Base-by-base conservation (phyloP, 2,113 vertebrate genomes). In the Archilochus colubris region DNA sequence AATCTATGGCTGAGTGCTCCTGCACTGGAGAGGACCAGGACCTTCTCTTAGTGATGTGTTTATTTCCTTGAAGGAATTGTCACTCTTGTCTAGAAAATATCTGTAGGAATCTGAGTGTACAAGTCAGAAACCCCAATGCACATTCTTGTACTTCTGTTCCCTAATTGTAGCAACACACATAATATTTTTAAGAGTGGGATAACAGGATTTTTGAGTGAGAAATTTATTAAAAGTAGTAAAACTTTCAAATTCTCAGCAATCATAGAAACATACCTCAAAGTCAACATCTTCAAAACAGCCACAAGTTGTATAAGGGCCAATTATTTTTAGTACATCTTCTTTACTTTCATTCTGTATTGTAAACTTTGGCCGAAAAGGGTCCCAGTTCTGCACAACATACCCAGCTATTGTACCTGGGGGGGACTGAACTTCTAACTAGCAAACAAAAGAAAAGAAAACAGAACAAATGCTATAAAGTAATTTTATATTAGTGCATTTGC, bases 371-470 rank as follows among this genome's bases (percentile, higher is more conserved):
- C 98, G 89, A 82, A 98, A 97, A 30, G 98, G 98, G 82, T 98
- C 96, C 98, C 98, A 98, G 86, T 98, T 98, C 93, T 98, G 98
- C 62, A 98, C 92, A 86, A 98, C 96, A 0, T 98, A 98, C 25
- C 97, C 98, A 91, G 97, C 97, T 91, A 85, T 68, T 50, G 97
- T 97, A 24, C 98, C 98, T 72, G 98, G 98, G 93, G 98, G 98
- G 23, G 97, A 97, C 87, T 98, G 97, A 55, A 98, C 97, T 97
- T 98, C 98, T 91, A 98, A 80, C 98, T 98, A 88, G 63, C 43
- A 96, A 93, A 95, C 14, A 94, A 95, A 77, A 62, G 23, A 80
- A 82, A 82, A 80, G 3, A 77, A 70, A 64, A 38, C 36, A 38
- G 36, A 38, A 38, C 36, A 66, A 77, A 43, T 10, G 3, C 2